Conservation (phyloP, 2,888 invertebrate genomes). For the Folsomia candida region DNA sequence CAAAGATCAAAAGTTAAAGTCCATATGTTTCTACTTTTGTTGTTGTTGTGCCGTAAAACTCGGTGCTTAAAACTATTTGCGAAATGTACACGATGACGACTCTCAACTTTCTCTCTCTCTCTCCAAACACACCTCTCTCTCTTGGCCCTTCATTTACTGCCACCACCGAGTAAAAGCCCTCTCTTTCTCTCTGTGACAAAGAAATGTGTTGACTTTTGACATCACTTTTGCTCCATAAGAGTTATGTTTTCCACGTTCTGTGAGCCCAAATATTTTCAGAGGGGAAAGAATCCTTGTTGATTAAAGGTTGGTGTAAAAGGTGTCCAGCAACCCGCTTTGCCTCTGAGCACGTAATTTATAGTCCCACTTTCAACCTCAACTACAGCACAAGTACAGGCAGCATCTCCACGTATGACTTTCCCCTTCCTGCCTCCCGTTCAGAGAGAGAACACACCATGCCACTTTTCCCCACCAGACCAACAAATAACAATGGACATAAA, state of each 20-base stretch:
- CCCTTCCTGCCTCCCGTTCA: not conserved
- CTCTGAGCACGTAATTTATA: not conserved
- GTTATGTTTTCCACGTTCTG: no score
- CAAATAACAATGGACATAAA: constrained; percentile 4
- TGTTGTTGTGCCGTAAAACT: no score
- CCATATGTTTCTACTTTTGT: not conserved
- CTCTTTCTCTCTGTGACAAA: not conserved
- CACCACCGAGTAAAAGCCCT: not conserved
- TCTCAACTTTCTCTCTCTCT: no score
- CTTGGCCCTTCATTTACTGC: not conserved
- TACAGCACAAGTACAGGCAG: no score
- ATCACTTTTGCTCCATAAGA: no score
- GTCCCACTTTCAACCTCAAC: not conserved
- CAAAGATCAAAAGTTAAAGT: not conserved
- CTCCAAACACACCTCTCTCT: not conserved
- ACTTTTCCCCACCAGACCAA: not conserved
- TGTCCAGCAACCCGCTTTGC: not conserved
- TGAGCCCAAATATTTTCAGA: not conserved
- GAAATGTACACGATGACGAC: no score
- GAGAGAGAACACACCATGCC: not conserved
- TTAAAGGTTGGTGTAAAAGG: not conserved
- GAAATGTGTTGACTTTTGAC: not conserved
- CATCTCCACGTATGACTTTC: not conserved
- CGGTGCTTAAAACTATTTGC: no score
- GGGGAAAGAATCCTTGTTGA: not conserved